Percentiles rank a stretch among this genome's conserved stretches.
Evolutionary conservation across 2,888 invertebrate species (phyloP).

Genomic region (Euzetes globulus): DNA sequence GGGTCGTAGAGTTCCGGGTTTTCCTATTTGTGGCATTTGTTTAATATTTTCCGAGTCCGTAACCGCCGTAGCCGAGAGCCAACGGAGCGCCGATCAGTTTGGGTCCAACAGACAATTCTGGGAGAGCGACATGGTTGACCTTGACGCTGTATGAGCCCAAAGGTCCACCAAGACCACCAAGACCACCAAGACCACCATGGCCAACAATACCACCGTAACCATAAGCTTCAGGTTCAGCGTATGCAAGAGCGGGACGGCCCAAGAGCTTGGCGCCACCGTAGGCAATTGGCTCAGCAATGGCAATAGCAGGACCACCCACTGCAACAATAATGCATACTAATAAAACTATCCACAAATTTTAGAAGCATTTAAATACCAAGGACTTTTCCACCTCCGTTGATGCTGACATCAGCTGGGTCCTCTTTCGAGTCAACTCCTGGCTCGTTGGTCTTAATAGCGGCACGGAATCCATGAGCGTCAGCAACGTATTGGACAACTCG

Average conservation of each 20-base stretch:
- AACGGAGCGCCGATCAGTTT: neutral
- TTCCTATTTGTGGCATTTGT: neutral
- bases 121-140: too few species aligned
- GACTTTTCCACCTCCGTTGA: constrained; percentile 33
- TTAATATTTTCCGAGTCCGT: neutral
- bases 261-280: too few species aligned
- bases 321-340: too few species aligned
- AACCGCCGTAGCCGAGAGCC: neutral
- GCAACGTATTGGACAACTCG: constrained; percentile 41
- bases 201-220: neutral
- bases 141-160: too few species aligned
- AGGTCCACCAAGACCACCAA: neutral
- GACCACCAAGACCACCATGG: too few species aligned
- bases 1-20: neutral
- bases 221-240: neutral
- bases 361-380: too few species aligned
- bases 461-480: constrained; percentile 39
- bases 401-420: constrained; percentile 36
- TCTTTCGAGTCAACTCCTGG: constrained; percentile 37
- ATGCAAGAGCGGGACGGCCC: neutral
- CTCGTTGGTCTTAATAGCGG: constrained; percentile 39
- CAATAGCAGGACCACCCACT: too few species aligned
- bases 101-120: neutral
- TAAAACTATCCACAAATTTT: too few species aligned
- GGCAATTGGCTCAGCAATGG: too few species aligned